phyloP scores from a whole-genome alignment of 2,888 invertebrate species.

The Empis stercorea region DNA sequence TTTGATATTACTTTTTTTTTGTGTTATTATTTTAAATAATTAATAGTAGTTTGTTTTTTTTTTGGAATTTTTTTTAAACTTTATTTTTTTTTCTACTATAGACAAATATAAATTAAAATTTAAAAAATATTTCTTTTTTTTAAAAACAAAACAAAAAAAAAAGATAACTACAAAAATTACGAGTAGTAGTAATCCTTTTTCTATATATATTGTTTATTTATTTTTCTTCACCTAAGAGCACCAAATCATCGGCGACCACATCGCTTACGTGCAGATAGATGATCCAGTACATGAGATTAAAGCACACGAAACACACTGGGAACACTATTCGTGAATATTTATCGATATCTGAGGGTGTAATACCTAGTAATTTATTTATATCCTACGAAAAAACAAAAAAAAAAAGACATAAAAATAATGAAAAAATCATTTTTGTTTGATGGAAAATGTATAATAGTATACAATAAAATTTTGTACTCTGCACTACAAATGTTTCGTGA shows the following conservation, averaged over 20 bases:
- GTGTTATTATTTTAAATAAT: too few relatives aligned
- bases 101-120: too few relatives aligned
- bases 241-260: slow-evolving; percentile 88
- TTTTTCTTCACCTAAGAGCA: slow-evolving; percentile 59
- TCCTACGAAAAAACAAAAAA: slow-evolving; percentile 39
- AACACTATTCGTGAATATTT: slow-evolving; percentile 97
- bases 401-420: slow-evolving; percentile 1
- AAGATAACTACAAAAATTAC: background rate
- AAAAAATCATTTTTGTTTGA: too few relatives aligned
- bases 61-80: too few relatives aligned
- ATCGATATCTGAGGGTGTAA: slow-evolving; percentile 96
- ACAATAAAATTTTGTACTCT: too few relatives aligned
- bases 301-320: slow-evolving; percentile 96
- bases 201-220: too few relatives aligned
- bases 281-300: slow-evolving; percentile 98
- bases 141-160: background rate
- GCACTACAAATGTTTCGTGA: too few relatives aligned
- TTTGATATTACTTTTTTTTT: too few relatives aligned
- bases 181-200: slow-evolving; percentile 3
- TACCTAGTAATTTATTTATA: slow-evolving; percentile 81
- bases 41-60: too few relatives aligned
- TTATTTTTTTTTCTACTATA: too few relatives aligned
- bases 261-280: slow-evolving; percentile 93
- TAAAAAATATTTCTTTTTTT: too few relatives aligned
- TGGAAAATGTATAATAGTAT: too few relatives aligned